Evolutionary conservation across 2,888 invertebrate genomes (phyloP).

Genomic region (Macropis europaea): DNA sequence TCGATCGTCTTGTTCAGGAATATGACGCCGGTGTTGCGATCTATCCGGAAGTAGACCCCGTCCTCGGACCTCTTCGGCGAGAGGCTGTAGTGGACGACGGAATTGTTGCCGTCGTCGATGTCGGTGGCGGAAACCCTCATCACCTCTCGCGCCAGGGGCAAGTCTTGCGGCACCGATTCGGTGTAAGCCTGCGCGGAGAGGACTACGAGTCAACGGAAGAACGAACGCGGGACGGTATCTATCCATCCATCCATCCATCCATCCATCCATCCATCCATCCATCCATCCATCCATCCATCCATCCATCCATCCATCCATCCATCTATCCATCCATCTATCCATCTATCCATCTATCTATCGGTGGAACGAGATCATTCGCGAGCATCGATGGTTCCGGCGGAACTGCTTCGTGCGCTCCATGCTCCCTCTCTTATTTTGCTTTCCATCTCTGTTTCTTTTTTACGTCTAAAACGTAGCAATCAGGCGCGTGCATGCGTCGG

Average conservation of each 20-base stretch:
- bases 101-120: constrained; percentile 95
- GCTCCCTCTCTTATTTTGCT: too few relatives aligned
- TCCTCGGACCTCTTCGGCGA: constrained; percentile 80
- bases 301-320: too few relatives aligned
- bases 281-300: too few relatives aligned
- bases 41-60: constrained; percentile 89
- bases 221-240: background rate
- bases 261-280: too few relatives aligned
- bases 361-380: too few relatives aligned
- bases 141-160: constrained; percentile 86
- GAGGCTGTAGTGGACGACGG: constrained; percentile 87
- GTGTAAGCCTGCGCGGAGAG: constrained; percentile 80
- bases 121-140: constrained; percentile 96
- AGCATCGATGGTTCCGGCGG: too few relatives aligned
- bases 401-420: background rate
- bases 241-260: background rate
- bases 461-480: background rate
- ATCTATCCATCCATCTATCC: too few relatives aligned
- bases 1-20: constrained; percentile 85
- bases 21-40: constrained; percentile 91
- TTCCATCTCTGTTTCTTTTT: too few relatives aligned
- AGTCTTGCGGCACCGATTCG: constrained; percentile 92
- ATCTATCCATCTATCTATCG: too few relatives aligned
- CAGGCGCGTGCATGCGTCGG: constrained; percentile 21
- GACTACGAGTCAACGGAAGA: background rate